These are phyloP conservation scores for Cyprinus carpio DNA, from an alignment of 2,113 vertebrate genomes.

Conservation along the genomic window DNA sequence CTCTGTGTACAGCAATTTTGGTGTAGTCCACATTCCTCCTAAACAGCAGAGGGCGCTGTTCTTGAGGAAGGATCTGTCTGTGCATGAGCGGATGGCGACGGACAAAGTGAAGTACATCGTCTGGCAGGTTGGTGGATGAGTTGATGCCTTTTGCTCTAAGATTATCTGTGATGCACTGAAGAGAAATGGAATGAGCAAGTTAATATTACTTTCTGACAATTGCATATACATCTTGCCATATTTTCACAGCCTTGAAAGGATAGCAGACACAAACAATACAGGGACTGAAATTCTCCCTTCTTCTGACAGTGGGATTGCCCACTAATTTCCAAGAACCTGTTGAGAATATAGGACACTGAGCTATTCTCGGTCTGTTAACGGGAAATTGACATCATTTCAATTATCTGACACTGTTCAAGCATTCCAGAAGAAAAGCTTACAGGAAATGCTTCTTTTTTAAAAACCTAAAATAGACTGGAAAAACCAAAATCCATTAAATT, in stretches of 20 bases:
- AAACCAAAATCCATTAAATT: background rate
- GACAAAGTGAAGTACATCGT: slow-evolving; percentile 89
- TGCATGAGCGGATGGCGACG: slow-evolving; percentile 94
- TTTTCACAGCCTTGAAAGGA: background rate
- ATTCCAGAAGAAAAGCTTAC: background rate
- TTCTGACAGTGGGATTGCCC: background rate
- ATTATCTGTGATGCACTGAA: slow-evolving; percentile 88
- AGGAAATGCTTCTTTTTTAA: background rate
- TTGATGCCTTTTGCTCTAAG: slow-evolving; percentile 83
- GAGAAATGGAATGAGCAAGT: background rate
- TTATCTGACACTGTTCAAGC: background rate
- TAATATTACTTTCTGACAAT: background rate
- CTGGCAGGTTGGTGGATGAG: slow-evolving; percentile 89
- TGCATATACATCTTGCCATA: background rate
- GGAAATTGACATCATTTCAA: background rate
- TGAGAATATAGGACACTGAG: background rate
- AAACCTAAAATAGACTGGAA: background rate
- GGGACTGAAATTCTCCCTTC: background rate
- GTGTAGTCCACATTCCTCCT: slow-evolving; percentile 88
- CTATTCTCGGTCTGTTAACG: background rate
- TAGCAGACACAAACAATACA: background rate
- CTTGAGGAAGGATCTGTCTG: slow-evolving; percentile 80
- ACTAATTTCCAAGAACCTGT: background rate
- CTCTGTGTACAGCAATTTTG: slow-evolving; percentile 78
- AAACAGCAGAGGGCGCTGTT: slow-evolving; percentile 83